These are phyloP conservation scores for Zosterops pallidus DNA, from an alignment of 2,113 vertebrate genomes.

Conservation along the genomic window DNA sequence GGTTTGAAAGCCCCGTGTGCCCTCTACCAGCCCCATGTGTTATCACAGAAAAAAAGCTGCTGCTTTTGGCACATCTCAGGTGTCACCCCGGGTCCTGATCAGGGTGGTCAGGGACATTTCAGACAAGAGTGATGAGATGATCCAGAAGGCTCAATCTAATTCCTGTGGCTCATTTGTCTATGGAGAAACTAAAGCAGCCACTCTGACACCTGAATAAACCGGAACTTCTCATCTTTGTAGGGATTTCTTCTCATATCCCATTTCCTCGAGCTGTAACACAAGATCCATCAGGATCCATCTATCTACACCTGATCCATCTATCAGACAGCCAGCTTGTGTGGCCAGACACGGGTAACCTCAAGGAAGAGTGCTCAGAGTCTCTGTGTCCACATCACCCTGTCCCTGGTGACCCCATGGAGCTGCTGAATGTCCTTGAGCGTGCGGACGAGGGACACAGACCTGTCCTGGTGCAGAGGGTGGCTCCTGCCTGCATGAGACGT, in stretches of 20 bases:
- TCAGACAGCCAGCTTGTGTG: fast-evolving
- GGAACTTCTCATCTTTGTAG: neutral
- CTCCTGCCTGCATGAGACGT: neutral
- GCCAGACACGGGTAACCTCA: neutral
- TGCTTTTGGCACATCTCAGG: neutral
- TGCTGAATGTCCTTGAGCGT: fast-evolving
- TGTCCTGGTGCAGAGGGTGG: neutral
- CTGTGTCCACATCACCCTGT: fast-evolving
- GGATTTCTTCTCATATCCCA: neutral
- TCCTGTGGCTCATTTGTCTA: neutral
- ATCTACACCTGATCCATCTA: neutral
- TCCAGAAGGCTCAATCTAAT: neutral
- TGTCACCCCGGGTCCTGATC: neutral
- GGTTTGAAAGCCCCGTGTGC: neutral
- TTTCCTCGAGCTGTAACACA: neutral
- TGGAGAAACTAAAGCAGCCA: neutral
- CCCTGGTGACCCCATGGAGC: fast-evolving
- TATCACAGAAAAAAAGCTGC: neutral
- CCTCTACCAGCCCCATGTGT: neutral
- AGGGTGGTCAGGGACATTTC: neutral
- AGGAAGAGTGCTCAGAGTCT: neutral
- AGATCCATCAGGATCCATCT: neutral
- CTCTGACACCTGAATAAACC: neutral
- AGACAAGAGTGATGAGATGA: neutral
- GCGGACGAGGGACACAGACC: neutral